phyloP scores from a whole-genome alignment of 2,797 vertebrate species.

The Crocidura indochinensis region DNA sequence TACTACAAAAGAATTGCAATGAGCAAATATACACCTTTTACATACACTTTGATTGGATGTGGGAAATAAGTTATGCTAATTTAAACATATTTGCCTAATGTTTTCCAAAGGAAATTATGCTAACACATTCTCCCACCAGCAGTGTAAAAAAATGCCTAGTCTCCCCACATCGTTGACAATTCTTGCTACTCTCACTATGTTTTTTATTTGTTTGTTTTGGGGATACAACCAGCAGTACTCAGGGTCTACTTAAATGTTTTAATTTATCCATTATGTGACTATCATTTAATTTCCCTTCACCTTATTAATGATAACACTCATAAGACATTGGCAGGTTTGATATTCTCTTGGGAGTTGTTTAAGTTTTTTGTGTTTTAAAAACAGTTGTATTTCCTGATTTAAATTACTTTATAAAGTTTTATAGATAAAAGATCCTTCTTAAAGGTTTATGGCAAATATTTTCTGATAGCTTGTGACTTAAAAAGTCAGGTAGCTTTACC shows the following conservation, averaged over 20 bases:
- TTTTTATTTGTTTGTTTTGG: no score
- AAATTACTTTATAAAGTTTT: conserved; percentile 22
- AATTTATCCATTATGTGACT: no score
- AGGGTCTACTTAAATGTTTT: no score
- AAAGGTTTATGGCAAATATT: neutral
- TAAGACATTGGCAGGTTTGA: neutral
- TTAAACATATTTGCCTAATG: conserved; percentile 16
- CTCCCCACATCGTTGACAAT: neutral
- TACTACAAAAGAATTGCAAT: neutral
- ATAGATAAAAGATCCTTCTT: conserved; percentile 10
- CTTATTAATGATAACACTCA: neutral
- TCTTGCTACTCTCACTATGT: no score
- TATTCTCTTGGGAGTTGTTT: conserved; percentile 41
- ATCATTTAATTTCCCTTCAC: conserved; percentile 45
- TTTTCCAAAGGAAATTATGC: neutral
- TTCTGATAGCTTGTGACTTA: conserved; percentile 11
- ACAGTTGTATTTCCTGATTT: conserved; percentile 49
- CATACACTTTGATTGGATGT: neutral
- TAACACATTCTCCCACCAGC: neutral
- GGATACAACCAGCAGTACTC: no score
- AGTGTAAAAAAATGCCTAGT: neutral
- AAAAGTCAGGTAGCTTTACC: neutral
- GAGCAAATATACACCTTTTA: neutral
- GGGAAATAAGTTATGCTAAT: conserved; percentile 34
- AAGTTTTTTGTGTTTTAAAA: conserved; percentile 15